Conservation (phyloP, 2,888 invertebrate species). For the Parnassius orleans region DNA sequence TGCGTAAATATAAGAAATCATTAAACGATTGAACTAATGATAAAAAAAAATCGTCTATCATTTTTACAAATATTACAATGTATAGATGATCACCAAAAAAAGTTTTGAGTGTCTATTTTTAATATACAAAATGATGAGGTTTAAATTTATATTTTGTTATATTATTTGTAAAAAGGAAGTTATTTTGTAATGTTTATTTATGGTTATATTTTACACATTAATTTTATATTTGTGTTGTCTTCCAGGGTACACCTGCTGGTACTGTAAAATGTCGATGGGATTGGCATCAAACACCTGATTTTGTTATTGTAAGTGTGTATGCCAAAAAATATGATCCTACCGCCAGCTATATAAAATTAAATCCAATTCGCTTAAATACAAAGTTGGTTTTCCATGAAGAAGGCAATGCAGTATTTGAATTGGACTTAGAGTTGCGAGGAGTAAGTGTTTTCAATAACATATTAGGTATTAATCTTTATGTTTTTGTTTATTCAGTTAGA, state of each 20-base stretch:
- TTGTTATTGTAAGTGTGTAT: constrained; percentile 93
- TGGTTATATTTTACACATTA: not conserved
- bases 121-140: no score
- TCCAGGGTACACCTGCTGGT: constrained; percentile 78
- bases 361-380: constrained; percentile 89
- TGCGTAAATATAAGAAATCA: no score
- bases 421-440: constrained; percentile 90
- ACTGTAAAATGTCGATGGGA: constrained; percentile 91
- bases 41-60: no score
- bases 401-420: constrained; percentile 84
- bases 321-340: constrained; percentile 94
- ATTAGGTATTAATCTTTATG: no score
- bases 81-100: no score
- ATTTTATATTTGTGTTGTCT: constrained; percentile 31
- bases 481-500: no score
- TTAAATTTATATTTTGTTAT: no score
- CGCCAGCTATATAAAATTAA: constrained; percentile 87
- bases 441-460: constrained; percentile 71
- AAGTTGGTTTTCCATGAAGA: constrained; percentile 90
- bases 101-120: no score
- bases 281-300: constrained; percentile 95
- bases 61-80: no score
- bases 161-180: no score
- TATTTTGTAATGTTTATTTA: no score
- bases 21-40: no score